phyloP scores from a whole-genome alignment of 2,888 invertebrate species.

The Pemphredon lugubris region DNA sequence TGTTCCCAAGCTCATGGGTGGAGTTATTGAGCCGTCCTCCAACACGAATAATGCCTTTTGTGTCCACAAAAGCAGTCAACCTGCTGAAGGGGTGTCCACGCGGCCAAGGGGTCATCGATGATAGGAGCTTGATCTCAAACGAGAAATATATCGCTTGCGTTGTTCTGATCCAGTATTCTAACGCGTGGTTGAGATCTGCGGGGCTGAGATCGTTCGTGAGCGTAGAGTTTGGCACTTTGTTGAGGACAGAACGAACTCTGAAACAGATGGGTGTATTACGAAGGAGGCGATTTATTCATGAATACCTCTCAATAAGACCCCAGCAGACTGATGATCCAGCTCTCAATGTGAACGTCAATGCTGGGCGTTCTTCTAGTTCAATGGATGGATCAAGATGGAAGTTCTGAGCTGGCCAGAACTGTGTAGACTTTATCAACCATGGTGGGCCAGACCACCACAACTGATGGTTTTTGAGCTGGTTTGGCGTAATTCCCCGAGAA shows the following conservation, averaged over 20 bases:
- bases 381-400: too few relatives aligned
- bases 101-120: background rate
- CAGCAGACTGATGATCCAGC: background rate
- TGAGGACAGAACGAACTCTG: background rate
- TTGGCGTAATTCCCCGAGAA: conserved; percentile 2
- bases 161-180: background rate
- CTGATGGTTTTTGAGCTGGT: background rate
- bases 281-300: background rate
- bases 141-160: background rate
- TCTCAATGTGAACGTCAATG: background rate
- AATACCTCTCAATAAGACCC: background rate
- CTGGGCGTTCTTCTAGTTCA: background rate
- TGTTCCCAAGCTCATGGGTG: background rate
- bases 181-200: background rate
- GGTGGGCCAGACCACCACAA: background rate
- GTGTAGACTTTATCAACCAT: background rate
- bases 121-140: background rate
- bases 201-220: background rate
- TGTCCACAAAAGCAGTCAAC: background rate
- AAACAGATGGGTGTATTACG: background rate
- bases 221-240: background rate
- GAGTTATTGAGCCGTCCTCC: background rate
- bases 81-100: background rate
- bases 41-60: background rate
- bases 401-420: background rate